A percentile compares a stretch with the other conserved stretches of the same genome.
These are phyloP conservation scores for Euphydryas editha DNA, from an alignment of 2,888 invertebrate species.

Conservation along the genomic window DNA sequence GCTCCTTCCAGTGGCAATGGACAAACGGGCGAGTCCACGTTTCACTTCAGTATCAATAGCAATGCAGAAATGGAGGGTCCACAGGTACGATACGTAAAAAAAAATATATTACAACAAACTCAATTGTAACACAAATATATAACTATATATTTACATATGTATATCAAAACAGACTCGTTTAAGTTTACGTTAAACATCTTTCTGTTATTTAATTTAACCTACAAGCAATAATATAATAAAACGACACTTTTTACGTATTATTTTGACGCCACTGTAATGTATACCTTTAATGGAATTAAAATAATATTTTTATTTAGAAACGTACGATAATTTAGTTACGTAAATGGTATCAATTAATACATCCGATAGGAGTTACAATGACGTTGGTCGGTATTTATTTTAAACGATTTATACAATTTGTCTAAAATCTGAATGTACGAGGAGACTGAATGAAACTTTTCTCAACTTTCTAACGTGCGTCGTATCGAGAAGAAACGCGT, in stretches of 20 bases:
- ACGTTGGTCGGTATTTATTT: background rate
- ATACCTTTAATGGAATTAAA: too few species aligned
- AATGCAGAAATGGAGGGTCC: conserved; percentile 92
- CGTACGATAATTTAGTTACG: too few species aligned
- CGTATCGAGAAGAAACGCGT: conserved; percentile 9
- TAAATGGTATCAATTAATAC: background rate
- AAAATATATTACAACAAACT: background rate
- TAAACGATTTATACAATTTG: background rate
- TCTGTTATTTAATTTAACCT: background rate
- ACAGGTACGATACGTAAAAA: conserved; percentile 72
- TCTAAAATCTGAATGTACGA: conserved; percentile 2
- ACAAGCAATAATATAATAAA: background rate
- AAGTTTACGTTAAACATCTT: background rate
- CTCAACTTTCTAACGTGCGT: conserved; percentile 20
- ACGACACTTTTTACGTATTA: too few species aligned
- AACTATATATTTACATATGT: too few species aligned
- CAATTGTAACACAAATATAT: too few species aligned
- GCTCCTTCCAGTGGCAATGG: conserved; percentile 84
- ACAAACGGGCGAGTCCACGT: conserved; percentile 77
- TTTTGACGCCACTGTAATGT: too few species aligned
- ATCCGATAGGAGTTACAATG: background rate
- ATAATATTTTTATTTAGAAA: too few species aligned
- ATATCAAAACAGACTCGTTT: background rate
- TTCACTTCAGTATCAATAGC: conserved; percentile 92
- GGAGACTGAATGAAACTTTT: conserved; percentile 16